These are phyloP conservation scores for Andrena bucephala DNA, from an alignment of 2,888 invertebrate genomes.

Conservation along the genomic window DNA sequence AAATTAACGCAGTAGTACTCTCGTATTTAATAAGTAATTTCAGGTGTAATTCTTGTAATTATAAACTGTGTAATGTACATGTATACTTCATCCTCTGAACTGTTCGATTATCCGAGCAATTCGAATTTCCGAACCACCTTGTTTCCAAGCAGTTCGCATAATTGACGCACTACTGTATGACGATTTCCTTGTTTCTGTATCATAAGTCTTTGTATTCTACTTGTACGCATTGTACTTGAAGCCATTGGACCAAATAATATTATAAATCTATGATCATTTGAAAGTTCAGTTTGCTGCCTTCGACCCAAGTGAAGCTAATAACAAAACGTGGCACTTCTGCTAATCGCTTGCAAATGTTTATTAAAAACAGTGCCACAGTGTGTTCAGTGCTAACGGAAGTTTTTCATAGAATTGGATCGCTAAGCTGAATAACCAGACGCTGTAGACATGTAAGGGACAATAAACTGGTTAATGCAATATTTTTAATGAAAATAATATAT, in stretches of 20 bases:
- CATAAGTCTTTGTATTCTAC: neutral
- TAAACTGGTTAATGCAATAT: neutral
- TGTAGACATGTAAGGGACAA: neutral
- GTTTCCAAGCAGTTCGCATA: too few relatives aligned
- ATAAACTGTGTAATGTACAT: too few relatives aligned
- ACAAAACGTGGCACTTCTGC: neutral
- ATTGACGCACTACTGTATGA: neutral
- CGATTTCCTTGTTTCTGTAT: neutral
- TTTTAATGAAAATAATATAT: constrained; percentile 22
- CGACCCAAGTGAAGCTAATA: neutral
- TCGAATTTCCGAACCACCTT: too few relatives aligned
- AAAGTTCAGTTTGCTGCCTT: neutral
- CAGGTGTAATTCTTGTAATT: too few relatives aligned
- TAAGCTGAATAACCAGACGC: neutral
- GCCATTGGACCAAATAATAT: neutral
- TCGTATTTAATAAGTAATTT: too few relatives aligned
- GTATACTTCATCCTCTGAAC: too few relatives aligned
- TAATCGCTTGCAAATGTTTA: neutral
- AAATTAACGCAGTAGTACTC: too few relatives aligned
- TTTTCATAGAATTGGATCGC: neutral
- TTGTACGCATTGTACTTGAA: neutral
- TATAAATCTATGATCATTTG: neutral
- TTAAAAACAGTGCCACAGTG: neutral
- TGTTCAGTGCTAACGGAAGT: neutral
- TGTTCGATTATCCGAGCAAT: too few relatives aligned